A percentile compares a stretch with the other conserved stretches of the same genome.
Evolutionary conservation across 2,888 invertebrate genomes (phyloP).

Genomic region (Graphium colonna): DNA sequence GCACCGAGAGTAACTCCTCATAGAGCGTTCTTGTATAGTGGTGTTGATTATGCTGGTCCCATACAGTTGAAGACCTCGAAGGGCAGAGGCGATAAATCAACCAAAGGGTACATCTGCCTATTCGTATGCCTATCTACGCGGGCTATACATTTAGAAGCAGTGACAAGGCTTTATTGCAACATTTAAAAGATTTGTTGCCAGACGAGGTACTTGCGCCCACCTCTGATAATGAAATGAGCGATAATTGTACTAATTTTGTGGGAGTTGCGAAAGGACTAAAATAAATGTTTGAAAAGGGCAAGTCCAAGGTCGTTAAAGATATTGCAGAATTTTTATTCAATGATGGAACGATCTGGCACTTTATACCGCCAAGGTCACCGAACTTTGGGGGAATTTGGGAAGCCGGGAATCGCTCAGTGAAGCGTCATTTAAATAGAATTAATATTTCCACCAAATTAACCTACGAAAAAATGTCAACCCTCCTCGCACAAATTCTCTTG

Average conservation of each 20-base stretch:
- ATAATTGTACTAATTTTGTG: constrained; percentile 28
- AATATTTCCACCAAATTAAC: constrained; percentile 26
- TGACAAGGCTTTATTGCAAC: constrained; percentile 30
- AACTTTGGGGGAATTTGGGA: constrained; percentile 32
- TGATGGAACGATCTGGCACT: constrained; percentile 25
- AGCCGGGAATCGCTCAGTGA: constrained; percentile 27
- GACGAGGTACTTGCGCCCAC: constrained; percentile 24
- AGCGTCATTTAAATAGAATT: constrained; percentile 27
- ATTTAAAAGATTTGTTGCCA: constrained; percentile 26
- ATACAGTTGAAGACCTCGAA: not conserved
- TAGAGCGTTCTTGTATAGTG: not conserved
- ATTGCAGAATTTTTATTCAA: constrained; percentile 22
- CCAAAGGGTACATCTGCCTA: not conserved
- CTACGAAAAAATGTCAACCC: constrained; percentile 26
- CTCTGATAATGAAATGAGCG: too few relatives aligned
- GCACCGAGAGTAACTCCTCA: too few relatives aligned
- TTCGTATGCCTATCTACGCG: constrained; percentile 28
- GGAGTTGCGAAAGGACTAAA: constrained; percentile 24
- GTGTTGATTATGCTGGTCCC: constrained; percentile 1
- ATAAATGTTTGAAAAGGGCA: constrained; percentile 13
- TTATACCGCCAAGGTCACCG: constrained; percentile 23
- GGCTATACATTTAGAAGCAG: constrained; percentile 35
- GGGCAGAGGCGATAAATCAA: not conserved
- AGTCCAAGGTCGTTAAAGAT: constrained; percentile 14
- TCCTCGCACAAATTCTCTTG: constrained; percentile 28